Base-by-base conservation (phyloP, 2,113 vertebrate genomes). In the Pithys albifrons region DNA sequence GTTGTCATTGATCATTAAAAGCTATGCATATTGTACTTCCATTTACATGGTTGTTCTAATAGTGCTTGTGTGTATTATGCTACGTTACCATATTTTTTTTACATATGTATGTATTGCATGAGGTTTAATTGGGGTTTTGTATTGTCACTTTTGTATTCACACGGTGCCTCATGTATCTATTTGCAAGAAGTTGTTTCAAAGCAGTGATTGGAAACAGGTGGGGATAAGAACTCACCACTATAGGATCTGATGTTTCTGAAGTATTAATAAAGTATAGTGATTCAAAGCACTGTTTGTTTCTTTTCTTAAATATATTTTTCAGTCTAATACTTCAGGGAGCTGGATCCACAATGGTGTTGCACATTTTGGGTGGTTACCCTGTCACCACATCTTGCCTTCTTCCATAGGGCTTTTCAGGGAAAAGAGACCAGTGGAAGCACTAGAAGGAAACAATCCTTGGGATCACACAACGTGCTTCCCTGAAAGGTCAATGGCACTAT, bases 201-300 rank as follows among this genome's bases (percentile, higher is more conserved):
- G 45, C 82, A 81, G 87, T 78, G 81, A 80, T 7, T 92, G 80
- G 79, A 88, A 94, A 72, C 35, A 12, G 28, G 74, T 22, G 81
- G 57, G 61, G 43, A 37, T 51, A 33, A 85, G 41, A 91, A 45
- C 49, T 78, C 81, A 31, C 88, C 46, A 12, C 82, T 91, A 67
- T 71, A 85, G 89, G 82, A 87, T 70, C 70, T 88, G 66, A 70
- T 89, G 85, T 92, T 95, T 93, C 65, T 89, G 87, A 95, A 96
- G 94, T 93, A 77, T 97, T 95, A 97, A 97, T 97, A 97, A 97
- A 97, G 57, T 59, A 71, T 37, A 85, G 85, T 46, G 45, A 93
- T 78, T 90, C 0, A 1, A 90, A 91, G 22, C 11, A n/a, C 33
- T 88, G 52, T 29, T 91, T 74, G 86, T 83, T 92, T 90, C 19